Percentiles rank a stretch among this genome's conserved stretches.
These are phyloP conservation scores for Dynastes grantii DNA, from an alignment of 2,888 invertebrate genomes.

Conservation along the genomic window DNA sequence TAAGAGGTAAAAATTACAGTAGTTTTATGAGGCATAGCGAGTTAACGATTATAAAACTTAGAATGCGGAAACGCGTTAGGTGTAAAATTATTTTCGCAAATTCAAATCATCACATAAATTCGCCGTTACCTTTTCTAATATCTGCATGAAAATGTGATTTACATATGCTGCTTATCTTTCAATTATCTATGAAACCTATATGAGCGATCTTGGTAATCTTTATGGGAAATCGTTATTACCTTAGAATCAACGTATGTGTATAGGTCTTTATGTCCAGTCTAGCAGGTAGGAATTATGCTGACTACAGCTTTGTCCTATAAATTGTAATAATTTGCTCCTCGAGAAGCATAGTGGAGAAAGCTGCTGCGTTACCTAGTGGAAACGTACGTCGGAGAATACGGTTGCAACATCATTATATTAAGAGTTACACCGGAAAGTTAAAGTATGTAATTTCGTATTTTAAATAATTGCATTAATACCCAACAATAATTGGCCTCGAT, in stretches of 20 bases:
- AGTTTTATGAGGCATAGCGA: too few species aligned
- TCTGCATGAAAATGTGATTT: too few species aligned
- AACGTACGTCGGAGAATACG: constrained; percentile 2
- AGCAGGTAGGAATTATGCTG: background rate
- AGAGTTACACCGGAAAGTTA: constrained; percentile 24
- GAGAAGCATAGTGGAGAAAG: background rate
- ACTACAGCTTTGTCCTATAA: background rate
- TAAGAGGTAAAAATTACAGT: too few species aligned
- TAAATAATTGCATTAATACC: constrained; percentile 46
- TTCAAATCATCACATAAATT: too few species aligned
- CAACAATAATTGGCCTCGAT: constrained; percentile 40
- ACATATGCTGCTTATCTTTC: too few species aligned
- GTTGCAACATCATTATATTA: constrained; percentile 30
- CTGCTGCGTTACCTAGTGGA: background rate
- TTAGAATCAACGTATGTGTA: background rate
- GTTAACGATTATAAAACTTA: too few species aligned
- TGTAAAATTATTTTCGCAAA: too few species aligned
- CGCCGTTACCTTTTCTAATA: too few species aligned
- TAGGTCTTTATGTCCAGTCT: background rate
- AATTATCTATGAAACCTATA: too few species aligned
- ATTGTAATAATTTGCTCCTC: constrained; percentile 19
- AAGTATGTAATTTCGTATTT: constrained; percentile 41
- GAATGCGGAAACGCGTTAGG: too few species aligned
- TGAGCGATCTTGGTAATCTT: too few species aligned
- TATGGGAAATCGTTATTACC: too few species aligned